A percentile compares a stretch with the other conserved stretches of the same genome.
These are phyloP conservation scores for Heteromormyrus szaboi DNA, from an alignment of 2,797 vertebrate genomes.

Conservation along the genomic window DNA sequence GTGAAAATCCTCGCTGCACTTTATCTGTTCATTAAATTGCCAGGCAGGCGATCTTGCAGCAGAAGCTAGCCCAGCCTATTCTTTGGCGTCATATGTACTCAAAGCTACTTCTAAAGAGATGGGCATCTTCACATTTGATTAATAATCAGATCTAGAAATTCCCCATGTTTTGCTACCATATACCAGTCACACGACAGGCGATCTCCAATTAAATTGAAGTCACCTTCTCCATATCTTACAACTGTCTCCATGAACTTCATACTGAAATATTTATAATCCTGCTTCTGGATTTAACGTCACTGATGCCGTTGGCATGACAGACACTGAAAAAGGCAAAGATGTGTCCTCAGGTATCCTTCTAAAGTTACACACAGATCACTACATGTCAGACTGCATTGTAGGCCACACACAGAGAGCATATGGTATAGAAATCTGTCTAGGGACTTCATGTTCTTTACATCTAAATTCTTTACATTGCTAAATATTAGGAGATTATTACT, in stretches of 20 bases:
- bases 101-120: background rate
- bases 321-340: background rate
- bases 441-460: background rate
- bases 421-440: conserved; percentile 1
- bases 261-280: background rate
- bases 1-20: background rate
- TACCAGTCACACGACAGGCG: background rate
- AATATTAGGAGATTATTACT: background rate
- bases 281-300: background rate
- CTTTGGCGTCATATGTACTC: background rate
- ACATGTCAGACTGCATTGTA: background rate
- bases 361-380: background rate
- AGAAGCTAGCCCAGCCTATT: background rate
- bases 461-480: too few species aligned
- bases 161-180: background rate
- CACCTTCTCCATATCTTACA: background rate
- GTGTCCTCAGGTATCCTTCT: background rate
- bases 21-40: background rate
- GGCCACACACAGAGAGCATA: background rate
- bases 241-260: background rate
- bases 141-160: background rate
- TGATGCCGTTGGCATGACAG: background rate
- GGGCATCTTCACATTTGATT: background rate
- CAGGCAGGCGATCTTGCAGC: background rate
- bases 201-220: background rate